Conservation (phyloP, 2,888 invertebrate species). For the Ornithoptera priamus region DNA sequence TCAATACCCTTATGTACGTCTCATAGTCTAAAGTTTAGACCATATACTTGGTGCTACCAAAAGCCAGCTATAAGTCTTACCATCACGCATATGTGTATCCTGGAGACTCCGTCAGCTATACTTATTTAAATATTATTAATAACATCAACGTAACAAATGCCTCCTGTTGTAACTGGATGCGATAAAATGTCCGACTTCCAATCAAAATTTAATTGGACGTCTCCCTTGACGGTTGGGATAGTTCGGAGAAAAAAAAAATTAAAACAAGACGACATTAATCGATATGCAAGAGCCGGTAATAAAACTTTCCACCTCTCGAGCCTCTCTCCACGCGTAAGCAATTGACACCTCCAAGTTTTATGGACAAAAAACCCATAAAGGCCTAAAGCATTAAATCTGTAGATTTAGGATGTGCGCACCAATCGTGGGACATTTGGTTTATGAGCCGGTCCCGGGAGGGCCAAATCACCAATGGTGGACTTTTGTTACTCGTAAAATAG, state of each 20-base stretch:
- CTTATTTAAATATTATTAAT: too few relatives aligned
- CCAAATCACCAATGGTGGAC: constrained; percentile 64
- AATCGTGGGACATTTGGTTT: constrained; percentile 64
- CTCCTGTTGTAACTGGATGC: too few relatives aligned
- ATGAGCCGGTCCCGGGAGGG: constrained; percentile 50
- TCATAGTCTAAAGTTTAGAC: too few relatives aligned
- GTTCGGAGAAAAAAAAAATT: neutral
- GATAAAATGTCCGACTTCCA: neutral
- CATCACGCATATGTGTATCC: too few relatives aligned
- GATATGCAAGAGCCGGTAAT: constrained; percentile 25
- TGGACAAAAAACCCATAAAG: constrained; percentile 53
- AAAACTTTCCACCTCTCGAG: constrained; percentile 28
- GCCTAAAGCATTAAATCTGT: constrained; percentile 56
- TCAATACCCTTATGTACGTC: too few relatives aligned
- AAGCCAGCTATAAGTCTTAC: too few relatives aligned
- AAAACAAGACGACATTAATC: constrained; percentile 20
- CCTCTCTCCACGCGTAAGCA: constrained; percentile 41
- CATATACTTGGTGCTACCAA: too few relatives aligned
- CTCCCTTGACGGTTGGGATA: too few relatives aligned
- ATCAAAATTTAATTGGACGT: constrained; percentile 2
- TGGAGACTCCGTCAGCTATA: too few relatives aligned
- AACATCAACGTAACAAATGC: too few relatives aligned
- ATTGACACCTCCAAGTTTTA: constrained; percentile 74
- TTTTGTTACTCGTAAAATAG: constrained; percentile 62
- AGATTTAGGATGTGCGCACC: constrained; percentile 62